Evolutionary conservation across 2,888 invertebrate genomes (phyloP).

Genomic region (Sinelater perroti): DNA sequence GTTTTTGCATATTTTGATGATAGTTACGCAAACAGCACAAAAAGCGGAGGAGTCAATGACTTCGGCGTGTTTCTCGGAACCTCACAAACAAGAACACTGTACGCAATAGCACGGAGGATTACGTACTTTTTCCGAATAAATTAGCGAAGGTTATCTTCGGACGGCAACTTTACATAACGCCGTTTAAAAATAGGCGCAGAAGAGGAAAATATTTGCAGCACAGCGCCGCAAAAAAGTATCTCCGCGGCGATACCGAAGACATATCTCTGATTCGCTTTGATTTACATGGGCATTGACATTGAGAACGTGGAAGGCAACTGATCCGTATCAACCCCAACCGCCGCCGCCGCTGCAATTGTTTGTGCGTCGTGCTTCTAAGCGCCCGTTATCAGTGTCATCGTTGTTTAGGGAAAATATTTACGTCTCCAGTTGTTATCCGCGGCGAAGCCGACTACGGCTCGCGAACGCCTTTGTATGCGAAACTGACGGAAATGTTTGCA

Average conservation of each 20-base stretch:
- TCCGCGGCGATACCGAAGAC: slow-evolving; percentile 9
- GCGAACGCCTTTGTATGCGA: no score
- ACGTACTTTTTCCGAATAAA: slow-evolving; percentile 22
- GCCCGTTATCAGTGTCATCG: slow-evolving; percentile 12
- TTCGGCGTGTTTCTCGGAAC: slow-evolving; percentile 23
- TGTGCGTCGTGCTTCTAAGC: slow-evolving; percentile 18
- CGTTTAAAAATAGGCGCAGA: slow-evolving; percentile 15
- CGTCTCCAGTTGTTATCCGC: slow-evolving; percentile 4
- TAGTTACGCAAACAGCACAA: slow-evolving; percentile 29
- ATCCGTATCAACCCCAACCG: slow-evolving; percentile 29
- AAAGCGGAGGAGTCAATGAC: slow-evolving; percentile 37
- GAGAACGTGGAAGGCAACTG: slow-evolving; percentile 26
- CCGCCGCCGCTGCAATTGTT: not conserved
- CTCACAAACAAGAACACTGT: slow-evolving; percentile 29
- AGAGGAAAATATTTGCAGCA: slow-evolving; percentile 25
- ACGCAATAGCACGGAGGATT: slow-evolving; percentile 24
- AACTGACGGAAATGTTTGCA: no score
- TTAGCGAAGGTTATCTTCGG: slow-evolving; percentile 29
- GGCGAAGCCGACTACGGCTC: no score
- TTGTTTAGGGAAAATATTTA: slow-evolving; percentile 26
- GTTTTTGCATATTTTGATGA: slow-evolving; percentile 30
- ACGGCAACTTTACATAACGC: slow-evolving; percentile 27
- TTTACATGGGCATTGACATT: slow-evolving; percentile 38
- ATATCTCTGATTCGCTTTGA: slow-evolving; percentile 27
- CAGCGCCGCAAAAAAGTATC: slow-evolving; percentile 19